Evolutionary conservation across 1,140 invertebrate species (phyloP), one percentile per base, ranked within the genome.

Genomic region (Heliconius congener): DNA sequence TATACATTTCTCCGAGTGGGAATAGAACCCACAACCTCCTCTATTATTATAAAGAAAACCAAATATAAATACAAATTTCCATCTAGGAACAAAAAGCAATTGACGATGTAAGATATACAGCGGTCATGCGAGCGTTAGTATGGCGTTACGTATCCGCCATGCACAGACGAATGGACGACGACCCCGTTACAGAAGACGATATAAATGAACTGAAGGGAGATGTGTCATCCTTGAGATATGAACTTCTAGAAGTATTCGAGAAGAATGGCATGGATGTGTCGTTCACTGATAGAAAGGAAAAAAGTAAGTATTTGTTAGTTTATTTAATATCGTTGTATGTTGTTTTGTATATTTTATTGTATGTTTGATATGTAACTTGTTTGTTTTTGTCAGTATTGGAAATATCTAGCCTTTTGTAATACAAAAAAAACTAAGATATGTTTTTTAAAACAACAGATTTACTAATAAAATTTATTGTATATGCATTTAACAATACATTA

Each of bases 141-240:
- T 98, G 98, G 97, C 95, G 98, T 1, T 98, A 98, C 90, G 96
- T 98, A 8, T 97, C 97, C 0, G 96, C 96, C 42, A 96, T 97
- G 94, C 97, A 98, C 85, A 95, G 96, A 66, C 96, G 97, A 86
- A 95, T 96, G 81, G 97, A 98, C 82, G 96, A 97, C 83, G 96
- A 96, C 83, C 95, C 96, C 0, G 97, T 99, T 0, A 98, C 98
- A 19, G 98, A 99, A 90, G 98, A 99, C 84, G 97, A 99, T 85
- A 96, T 99, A 72, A 98, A 98, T 84, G 98, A 99, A 94, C 96
- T 99, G 1, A 99, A 99, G 90, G 97, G 97, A 86, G 98, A 99
- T 84, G 97, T 99, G 23, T 97, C 97, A 0, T 95, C 97, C 0
- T 96, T 98, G 94, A 95, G 97, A 83, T 98, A 97, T 87, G 98